Evolutionary conservation across 2,113 vertebrate genomes (phyloP).

Genomic region (Ptyas mucosa): DNA sequence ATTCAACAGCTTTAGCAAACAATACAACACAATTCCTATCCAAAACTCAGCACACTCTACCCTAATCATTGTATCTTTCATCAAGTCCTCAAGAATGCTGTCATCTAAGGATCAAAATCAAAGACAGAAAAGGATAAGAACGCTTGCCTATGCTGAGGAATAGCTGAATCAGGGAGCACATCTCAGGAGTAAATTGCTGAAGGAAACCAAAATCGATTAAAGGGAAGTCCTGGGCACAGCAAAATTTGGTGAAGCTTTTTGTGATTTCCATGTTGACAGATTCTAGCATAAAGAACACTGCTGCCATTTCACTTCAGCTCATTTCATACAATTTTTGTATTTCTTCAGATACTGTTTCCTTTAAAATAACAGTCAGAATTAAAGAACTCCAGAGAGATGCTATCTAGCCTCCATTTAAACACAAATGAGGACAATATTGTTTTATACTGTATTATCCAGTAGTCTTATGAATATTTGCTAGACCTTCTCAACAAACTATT

Average conservation of each 20-base stretch:
- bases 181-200: background rate
- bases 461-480: background rate
- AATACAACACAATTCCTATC: background rate
- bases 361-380: background rate
- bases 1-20: background rate
- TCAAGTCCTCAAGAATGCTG: background rate
- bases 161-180: background rate
- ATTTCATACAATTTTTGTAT: background rate
- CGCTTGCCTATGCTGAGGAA: background rate
- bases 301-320: background rate
- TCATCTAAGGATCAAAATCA: background rate
- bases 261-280: background rate
- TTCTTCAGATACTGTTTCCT: background rate
- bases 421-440: background rate
- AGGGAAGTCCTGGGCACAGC: background rate
- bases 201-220: background rate
- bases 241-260: background rate
- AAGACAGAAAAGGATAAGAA: background rate
- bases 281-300: background rate
- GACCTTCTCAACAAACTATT: background rate
- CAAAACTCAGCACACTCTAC: background rate
- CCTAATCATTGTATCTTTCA: background rate
- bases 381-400: background rate
- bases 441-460: fast-evolving
- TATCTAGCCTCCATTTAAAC: background rate